Percentiles rank a stretch among this genome's conserved stretches.
These are phyloP conservation scores for Scylla paramamosain DNA, from an alignment of 1,140 invertebrate genomes.

Conservation along the genomic window DNA sequence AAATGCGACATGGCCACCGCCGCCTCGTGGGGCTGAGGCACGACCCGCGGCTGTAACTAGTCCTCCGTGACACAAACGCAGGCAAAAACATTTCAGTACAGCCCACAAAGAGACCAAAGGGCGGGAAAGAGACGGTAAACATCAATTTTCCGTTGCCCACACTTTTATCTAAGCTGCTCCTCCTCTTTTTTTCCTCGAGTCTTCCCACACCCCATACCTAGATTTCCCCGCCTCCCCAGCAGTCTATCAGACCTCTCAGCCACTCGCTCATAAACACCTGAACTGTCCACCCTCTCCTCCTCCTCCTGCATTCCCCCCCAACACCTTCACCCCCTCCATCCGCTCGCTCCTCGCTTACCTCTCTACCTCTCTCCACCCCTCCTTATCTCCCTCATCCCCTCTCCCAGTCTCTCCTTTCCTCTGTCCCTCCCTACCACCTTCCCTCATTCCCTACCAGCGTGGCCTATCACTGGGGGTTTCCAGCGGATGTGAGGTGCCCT, in stretches of 20 bases:
- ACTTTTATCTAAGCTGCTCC: no score
- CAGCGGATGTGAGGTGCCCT: constrained; percentile 37
- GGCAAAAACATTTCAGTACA: no score
- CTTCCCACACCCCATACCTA: background rate
- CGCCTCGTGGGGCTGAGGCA: no score
- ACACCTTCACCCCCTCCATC: background rate
- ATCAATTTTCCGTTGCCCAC: no score
- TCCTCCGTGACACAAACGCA: no score
- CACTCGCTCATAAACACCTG: no score
- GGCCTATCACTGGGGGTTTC: constrained; percentile 40
- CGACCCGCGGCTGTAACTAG: no score
- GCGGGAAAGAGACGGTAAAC: no score
- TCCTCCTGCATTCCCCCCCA: background rate
- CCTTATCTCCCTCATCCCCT: background rate
- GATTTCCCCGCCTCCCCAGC: background rate
- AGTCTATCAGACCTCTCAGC: no score
- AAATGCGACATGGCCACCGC: no score
- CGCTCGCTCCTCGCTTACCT: background rate
- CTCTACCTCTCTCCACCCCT: background rate
- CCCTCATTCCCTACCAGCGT: constrained; percentile 2
- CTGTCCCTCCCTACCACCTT: constrained; percentile 19
- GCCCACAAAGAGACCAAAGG: no score
- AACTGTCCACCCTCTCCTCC: background rate
- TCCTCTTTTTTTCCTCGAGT: no score
- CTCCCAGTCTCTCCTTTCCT: background rate